Evolutionary conservation across 2,113 vertebrate species (phyloP).

Genomic region (Hemichromis elongatus): DNA sequence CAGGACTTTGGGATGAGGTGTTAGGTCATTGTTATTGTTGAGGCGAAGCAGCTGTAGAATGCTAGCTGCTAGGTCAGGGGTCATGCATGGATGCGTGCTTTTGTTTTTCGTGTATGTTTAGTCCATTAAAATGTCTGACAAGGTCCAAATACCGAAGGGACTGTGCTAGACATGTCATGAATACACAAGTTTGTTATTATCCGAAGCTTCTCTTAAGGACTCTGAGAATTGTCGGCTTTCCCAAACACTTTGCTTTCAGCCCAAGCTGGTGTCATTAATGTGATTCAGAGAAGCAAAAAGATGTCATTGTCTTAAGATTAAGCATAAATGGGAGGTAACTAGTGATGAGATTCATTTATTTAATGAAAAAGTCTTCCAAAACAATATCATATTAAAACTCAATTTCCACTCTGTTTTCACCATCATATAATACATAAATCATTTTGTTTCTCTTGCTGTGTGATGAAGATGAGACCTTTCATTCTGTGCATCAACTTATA

Average conservation of each 20-base stretch:
- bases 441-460: not conserved
- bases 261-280: not conserved
- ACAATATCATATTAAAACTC: not conserved
- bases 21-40: constrained; percentile 27
- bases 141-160: not conserved
- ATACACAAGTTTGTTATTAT: constrained; percentile 27
- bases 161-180: not conserved
- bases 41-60: constrained; percentile 22
- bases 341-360: not conserved
- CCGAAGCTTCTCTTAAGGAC: not conserved
- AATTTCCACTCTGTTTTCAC: not conserved
- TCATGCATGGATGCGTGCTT: not conserved
- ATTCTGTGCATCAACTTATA: not conserved
- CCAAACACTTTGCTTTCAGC: not conserved
- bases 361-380: not conserved
- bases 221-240: not conserved
- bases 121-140: constrained; percentile 27
- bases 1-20: not conserved
- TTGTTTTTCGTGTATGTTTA: constrained; percentile 24
- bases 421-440: not conserved
- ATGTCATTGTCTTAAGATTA: not conserved
- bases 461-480: not conserved
- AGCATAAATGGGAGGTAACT: not conserved
- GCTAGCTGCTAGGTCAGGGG: constrained; percentile 24
- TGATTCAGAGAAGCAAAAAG: not conserved